These are phyloP conservation scores for Umimayanthus chanpuru DNA, from an alignment of 92 coral and sea anemone species.

Conservation along the genomic window DNA sequence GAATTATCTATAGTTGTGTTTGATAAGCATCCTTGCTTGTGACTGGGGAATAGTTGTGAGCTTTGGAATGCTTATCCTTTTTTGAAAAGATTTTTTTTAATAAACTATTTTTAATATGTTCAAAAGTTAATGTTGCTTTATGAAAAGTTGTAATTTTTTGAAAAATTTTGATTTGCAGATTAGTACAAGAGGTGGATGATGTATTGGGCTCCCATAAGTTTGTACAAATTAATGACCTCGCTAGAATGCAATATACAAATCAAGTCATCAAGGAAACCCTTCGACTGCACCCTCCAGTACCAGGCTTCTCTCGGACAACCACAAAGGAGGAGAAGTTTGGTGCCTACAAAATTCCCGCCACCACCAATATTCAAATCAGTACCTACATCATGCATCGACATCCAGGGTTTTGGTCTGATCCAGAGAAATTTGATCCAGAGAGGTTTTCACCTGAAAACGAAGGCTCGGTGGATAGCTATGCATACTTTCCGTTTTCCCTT, in stretches of 20 bases:
- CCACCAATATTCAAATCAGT: constrained; percentile 63
- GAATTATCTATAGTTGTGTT: not conserved
- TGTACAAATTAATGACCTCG: constrained; percentile 61
- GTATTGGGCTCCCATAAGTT: constrained; percentile 52
- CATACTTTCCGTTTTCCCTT: constrained; percentile 53
- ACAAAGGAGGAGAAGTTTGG: constrained; percentile 60
- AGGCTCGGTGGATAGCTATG: not conserved
- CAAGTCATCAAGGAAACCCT: constrained; percentile 79
- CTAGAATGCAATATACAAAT: constrained; percentile 53
- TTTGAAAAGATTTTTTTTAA: no score
- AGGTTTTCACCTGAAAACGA: constrained; percentile 54
- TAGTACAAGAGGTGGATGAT: constrained; percentile 65
- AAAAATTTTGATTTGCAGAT: constrained; percentile 30
- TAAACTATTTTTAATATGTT: no score
- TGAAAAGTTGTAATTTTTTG: not conserved
- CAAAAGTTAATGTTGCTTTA: no score
- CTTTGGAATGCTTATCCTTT: no score
- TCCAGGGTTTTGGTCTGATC: constrained; percentile 69
- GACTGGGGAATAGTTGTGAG: no score
- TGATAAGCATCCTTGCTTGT: no score
- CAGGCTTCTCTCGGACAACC: constrained; percentile 53
- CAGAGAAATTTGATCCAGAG: constrained; percentile 77
- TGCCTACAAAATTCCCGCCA: constrained; percentile 62
- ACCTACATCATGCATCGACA: constrained; percentile 61
- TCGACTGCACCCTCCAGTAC: constrained; percentile 82